Conservation (phyloP, 2,113 vertebrate species). For the Pelmatolapia mariae region DNA sequence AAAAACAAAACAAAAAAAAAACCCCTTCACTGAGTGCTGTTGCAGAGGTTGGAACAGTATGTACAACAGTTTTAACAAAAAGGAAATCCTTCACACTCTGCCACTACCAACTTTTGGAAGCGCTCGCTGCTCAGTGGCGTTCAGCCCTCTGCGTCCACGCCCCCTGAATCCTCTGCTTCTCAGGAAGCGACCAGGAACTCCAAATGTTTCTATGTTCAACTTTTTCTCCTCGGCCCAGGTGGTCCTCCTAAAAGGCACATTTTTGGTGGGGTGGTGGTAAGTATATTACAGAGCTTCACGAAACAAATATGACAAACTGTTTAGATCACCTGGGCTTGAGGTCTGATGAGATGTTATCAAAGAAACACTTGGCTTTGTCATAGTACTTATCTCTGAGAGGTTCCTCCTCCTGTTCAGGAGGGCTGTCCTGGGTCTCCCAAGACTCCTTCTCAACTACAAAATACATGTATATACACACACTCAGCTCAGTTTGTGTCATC, state of each 20-base stretch:
- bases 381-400: background rate
- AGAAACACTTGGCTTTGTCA: constrained; percentile 78
- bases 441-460: constrained; percentile 68
- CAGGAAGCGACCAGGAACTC: constrained; percentile 87
- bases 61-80: constrained; percentile 32
- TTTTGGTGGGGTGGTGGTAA: background rate
- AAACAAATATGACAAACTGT: background rate
- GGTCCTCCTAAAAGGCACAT: constrained; percentile 76
- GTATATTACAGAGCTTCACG: background rate
- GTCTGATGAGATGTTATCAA: constrained; percentile 95
- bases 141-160: constrained; percentile 79
- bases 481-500: background rate
- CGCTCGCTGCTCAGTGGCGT: constrained; percentile 63
- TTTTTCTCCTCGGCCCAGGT: constrained; percentile 97
- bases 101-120: constrained; percentile 83
- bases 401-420: background rate
- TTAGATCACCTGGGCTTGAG: constrained; percentile 81
- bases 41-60: constrained; percentile 6
- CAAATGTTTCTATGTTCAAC: constrained; percentile 94
- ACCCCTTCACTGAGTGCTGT: background rate
- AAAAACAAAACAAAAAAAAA: background rate
- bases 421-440: constrained; percentile 66
- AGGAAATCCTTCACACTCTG: constrained; percentile 66
- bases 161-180: constrained; percentile 86
- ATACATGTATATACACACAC: background rate